Evolutionary conservation across 1,140 invertebrate genomes (phyloP).

Genomic region (Tetramorium parvispinum): DNA sequence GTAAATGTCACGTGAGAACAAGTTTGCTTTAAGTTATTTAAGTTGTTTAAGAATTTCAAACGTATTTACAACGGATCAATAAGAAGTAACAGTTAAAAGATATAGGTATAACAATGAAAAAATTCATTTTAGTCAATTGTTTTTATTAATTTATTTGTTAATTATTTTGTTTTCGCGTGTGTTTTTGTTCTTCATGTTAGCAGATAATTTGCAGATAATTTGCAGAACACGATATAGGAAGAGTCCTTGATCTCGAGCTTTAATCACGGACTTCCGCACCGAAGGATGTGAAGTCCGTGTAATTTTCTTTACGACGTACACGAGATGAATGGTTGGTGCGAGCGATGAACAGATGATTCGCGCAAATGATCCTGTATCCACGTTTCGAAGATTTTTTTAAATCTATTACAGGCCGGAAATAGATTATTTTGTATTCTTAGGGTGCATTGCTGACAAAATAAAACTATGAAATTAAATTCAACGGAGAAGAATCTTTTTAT

Average conservation of each 20-base stretch:
- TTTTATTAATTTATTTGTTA: neutral
- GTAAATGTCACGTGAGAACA: constrained; percentile 3
- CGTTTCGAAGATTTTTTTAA: neutral
- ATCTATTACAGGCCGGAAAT: neutral
- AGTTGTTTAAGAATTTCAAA: neutral
- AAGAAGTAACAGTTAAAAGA: neutral
- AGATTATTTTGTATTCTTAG: neutral
- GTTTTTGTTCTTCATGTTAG: neutral
- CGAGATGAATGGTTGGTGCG: neutral
- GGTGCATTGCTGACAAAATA: neutral
- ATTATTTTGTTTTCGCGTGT: neutral
- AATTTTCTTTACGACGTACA: neutral
- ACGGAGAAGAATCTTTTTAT: neutral
- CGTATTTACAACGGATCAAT: neutral
- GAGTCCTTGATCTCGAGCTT: neutral
- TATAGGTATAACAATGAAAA: neutral
- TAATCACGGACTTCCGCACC: neutral
- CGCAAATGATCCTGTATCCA: neutral
- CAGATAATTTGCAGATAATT: neutral
- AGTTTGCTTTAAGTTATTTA: neutral
- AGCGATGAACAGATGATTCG: neutral
- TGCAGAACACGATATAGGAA: neutral
- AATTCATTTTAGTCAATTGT: neutral
- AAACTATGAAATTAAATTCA: neutral
- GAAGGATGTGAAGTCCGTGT: neutral